A percentile compares a stretch with the other conserved stretches of the same genome.
Evolutionary conservation across 1,140 invertebrate species (phyloP).

Genomic region (Odontomachus brunneus): DNA sequence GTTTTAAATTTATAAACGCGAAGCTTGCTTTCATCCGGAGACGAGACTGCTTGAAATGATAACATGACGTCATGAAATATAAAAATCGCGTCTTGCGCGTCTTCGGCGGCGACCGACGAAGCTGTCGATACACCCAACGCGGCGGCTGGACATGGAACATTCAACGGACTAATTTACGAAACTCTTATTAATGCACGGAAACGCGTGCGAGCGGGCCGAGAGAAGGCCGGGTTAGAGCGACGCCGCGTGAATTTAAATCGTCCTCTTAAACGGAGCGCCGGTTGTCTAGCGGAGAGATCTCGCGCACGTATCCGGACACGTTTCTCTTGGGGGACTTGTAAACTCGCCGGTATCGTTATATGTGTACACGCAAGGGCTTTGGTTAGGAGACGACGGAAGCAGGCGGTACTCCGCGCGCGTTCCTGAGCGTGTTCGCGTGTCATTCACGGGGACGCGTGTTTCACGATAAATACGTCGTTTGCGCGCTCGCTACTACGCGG

Average conservation of each 20-base stretch:
- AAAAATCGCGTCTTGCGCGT: not conserved
- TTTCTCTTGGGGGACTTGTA: conserved; percentile 74
- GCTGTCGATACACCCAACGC: not conserved
- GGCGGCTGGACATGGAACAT: conserved; percentile 2
- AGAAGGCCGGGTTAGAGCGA: conserved; percentile 65
- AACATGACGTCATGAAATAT: too few species aligned
- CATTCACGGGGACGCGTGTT: conserved; percentile 64
- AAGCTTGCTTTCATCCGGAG: too few species aligned
- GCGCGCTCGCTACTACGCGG: not conserved
- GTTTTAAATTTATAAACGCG: too few species aligned
- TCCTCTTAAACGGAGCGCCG: conserved; percentile 79
- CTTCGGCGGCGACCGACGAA: not conserved
- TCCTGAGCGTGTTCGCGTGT: conserved; percentile 23
- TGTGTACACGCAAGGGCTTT: conserved; percentile 50
- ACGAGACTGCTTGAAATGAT: too few species aligned
- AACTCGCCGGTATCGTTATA: conserved; percentile 70
- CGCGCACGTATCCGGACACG: conserved; percentile 78
- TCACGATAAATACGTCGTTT: conserved; percentile 59
- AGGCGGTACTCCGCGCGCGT: conserved; percentile 26
- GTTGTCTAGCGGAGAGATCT: conserved; percentile 81
- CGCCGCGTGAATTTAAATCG: conserved; percentile 81
- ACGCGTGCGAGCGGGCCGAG: conserved; percentile 60
- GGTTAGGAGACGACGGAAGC: conserved; percentile 48
- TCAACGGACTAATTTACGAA: conserved; percentile 74
- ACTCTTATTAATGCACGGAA: conserved; percentile 74